Conservation (phyloP, 1,140 invertebrate species). For the Hermatobates lingyangjiaoensis region DNA sequence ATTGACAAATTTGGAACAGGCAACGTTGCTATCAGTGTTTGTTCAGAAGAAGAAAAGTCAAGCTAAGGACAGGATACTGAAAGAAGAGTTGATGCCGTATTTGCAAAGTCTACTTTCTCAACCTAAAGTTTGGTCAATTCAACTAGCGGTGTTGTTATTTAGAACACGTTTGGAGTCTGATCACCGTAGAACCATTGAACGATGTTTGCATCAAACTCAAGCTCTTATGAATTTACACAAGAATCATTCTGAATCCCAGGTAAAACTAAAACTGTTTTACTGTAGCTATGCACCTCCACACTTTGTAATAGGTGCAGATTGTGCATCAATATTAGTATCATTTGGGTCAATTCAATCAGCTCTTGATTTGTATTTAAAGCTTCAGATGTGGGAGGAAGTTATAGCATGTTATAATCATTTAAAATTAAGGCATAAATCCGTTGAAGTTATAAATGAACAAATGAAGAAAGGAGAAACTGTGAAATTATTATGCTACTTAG, state of each 20-base stretch:
- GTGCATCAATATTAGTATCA: conserved; percentile 58
- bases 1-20: conserved; percentile 56
- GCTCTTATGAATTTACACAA: conserved; percentile 7
- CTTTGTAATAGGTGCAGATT: conserved; percentile 53
- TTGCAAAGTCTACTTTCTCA: conserved; percentile 30
- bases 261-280: conserved; percentile 36
- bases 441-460: conserved; percentile 68
- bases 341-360: conserved; percentile 69
- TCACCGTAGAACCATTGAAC: conserved; percentile 59
- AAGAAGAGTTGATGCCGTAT: conserved; percentile 64
- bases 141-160: conserved; percentile 27
- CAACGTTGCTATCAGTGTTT: conserved; percentile 48
- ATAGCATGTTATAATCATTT: conserved; percentile 75
- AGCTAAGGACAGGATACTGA: conserved; percentile 52
- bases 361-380: conserved; percentile 58
- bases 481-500: conserved; percentile 72
- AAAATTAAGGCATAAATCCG: conserved; percentile 69
- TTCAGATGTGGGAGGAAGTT: conserved; percentile 83
- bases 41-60: conserved; percentile 46
- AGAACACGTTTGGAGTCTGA: conserved; percentile 56
- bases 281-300: conserved; percentile 35
- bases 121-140: conserved; percentile 27
- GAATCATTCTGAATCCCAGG: conserved; percentile 17
- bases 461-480: conserved; percentile 62
- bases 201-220: conserved; percentile 56